Percentiles rank a stretch among this genome's conserved stretches.
Conservation (phyloP, 2,797 vertebrate species). For the Lithobates sylvaticus region DNA sequence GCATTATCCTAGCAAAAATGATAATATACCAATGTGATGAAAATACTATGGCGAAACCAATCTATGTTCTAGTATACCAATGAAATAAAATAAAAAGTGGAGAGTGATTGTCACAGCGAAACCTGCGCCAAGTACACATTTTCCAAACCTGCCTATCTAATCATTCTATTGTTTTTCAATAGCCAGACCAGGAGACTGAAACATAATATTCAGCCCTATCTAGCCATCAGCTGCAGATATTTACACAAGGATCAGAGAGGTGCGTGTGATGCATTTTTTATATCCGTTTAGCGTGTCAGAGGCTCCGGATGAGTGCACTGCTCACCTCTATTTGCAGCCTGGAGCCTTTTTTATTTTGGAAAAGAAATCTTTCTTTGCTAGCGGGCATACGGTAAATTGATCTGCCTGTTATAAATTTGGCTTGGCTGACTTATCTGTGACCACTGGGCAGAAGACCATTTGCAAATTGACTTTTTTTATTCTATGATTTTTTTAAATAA, state of each 20-base stretch:
- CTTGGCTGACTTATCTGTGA: constrained; percentile 21
- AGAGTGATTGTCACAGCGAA: too few relatives aligned
- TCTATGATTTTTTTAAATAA: neutral
- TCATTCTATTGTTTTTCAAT: neutral
- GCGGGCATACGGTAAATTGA: constrained; percentile 32
- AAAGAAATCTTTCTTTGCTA: constrained; percentile 39
- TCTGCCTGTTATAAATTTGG: constrained; percentile 31
- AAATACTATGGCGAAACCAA: too few relatives aligned
- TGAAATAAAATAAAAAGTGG: too few relatives aligned
- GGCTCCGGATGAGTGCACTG: constrained; percentile 14
- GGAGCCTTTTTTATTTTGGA: constrained; percentile 41
- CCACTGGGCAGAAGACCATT: constrained; percentile 18
- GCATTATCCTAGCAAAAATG: too few relatives aligned
- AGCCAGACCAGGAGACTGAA: neutral
- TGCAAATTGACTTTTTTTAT: neutral
- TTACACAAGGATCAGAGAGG: constrained; percentile 24
- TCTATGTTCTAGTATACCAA: too few relatives aligned
- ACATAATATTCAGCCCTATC: too few relatives aligned
- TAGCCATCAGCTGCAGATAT: constrained; percentile 17
- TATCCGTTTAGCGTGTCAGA: constrained; percentile 19
- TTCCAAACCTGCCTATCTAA: neutral
- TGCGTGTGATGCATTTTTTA: constrained; percentile 30
- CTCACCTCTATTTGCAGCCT: constrained; percentile 21
- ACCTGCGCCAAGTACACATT: neutral
- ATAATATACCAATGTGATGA: too few relatives aligned